Conservation (phyloP, 2,888 invertebrate species). For the Thalpophila matura region DNA sequence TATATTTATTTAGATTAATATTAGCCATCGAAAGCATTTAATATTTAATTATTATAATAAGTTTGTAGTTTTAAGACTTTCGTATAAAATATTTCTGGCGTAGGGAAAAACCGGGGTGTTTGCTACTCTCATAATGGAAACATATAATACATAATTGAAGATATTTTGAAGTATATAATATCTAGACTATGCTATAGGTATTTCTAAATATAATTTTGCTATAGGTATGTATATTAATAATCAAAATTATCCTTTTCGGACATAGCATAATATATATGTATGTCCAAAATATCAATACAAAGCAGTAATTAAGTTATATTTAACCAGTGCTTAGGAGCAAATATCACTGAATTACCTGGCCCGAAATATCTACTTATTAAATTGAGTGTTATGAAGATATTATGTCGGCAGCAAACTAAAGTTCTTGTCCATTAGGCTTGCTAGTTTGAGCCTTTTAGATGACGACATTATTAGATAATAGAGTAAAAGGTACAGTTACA, state of each 20-base stretch:
- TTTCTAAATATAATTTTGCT: too few relatives aligned
- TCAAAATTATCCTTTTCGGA: not conserved
- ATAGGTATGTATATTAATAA: too few relatives aligned
- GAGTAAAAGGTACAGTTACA: slow-evolving; percentile 47
- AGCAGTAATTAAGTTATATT: slow-evolving; percentile 2
- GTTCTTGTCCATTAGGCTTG: slow-evolving; percentile 78
- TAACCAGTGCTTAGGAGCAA: not conserved
- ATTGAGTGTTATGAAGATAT: not conserved
- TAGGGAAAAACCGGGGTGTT: slow-evolving; percentile 61
- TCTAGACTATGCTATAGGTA: too few relatives aligned
- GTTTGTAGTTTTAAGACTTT: slow-evolving; percentile 28
- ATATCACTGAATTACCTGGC: not conserved
- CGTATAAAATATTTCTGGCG: slow-evolving; percentile 31
- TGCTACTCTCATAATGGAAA: slow-evolving; percentile 62
- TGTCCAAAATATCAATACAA: not conserved
- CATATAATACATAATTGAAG: too few relatives aligned
- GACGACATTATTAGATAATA: slow-evolving; percentile 65
- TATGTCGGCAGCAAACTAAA: slow-evolving; percentile 68
- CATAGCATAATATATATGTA: not conserved
- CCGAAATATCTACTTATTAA: not conserved
- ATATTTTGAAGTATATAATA: too few relatives aligned
- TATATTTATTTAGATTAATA: slow-evolving; percentile 29
- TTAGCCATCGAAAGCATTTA: slow-evolving; percentile 57
- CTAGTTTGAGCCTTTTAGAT: slow-evolving; percentile 72
- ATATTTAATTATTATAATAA: slow-evolving; percentile 33